A percentile compares a stretch with the other conserved stretches of the same genome.
Evolutionary conservation across 2,113 vertebrate genomes (phyloP).

Genomic region (Brachypteracias leptosomus): DNA sequence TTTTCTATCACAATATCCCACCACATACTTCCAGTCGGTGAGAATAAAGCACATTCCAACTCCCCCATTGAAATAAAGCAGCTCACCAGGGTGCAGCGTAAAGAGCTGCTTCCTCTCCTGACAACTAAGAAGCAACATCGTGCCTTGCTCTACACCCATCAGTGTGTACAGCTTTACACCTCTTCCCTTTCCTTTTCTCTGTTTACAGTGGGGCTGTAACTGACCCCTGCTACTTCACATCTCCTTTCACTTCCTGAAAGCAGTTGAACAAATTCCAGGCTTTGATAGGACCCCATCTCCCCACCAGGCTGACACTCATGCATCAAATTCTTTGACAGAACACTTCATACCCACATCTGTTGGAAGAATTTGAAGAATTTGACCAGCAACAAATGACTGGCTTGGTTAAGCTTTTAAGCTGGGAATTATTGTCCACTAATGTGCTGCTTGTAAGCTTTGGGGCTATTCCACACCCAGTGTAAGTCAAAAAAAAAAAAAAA

Average conservation of each 20-base stretch:
- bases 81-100: neutral
- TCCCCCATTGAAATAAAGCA: neutral
- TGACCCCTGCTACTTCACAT: neutral
- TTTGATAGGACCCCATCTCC: neutral
- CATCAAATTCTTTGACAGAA: neutral
- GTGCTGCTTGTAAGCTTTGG: neutral
- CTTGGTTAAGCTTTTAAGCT: neutral
- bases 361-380: conserved; percentile 5
- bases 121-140: neutral
- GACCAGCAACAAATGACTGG: neutral
- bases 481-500: neutral
- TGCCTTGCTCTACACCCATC: fast-evolving
- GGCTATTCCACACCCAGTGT: neutral
- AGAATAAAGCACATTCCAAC: neutral
- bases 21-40: neutral
- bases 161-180: neutral
- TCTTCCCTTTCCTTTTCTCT: neutral
- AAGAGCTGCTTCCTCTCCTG: neutral
- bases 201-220: neutral
- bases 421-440: neutral
- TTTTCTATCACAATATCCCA: neutral
- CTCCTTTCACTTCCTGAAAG: neutral
- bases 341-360: neutral
- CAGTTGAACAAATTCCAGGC: neutral
- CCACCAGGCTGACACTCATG: neutral